Conservation (phyloP, 2,797 vertebrate species). For the Eurystomus glaucurus region DNA sequence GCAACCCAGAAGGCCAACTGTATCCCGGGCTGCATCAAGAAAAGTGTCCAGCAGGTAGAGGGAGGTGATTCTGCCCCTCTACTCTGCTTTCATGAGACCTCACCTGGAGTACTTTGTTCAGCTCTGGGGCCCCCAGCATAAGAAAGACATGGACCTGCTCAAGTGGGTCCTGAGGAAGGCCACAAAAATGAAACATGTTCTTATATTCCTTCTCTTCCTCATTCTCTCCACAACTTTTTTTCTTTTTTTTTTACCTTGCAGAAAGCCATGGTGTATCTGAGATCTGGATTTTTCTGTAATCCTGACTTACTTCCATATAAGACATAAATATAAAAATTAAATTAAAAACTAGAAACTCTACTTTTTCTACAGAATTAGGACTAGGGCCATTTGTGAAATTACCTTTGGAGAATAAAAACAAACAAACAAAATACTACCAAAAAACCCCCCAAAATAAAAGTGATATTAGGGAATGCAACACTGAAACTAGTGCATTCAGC, state of each 20-base stretch:
- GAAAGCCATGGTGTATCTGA: not conserved
- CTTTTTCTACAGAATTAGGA: rapidly evolving
- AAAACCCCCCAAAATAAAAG: no score
- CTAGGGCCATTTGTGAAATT: not conserved
- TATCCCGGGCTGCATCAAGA: not conserved
- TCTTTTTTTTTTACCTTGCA: not conserved
- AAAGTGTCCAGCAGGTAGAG: not conserved
- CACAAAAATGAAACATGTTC: not conserved
- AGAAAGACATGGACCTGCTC: no score
- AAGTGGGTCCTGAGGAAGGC: no score
- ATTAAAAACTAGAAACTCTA: not conserved
- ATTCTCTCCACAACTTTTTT: rapidly evolving
- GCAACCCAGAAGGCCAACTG: not conserved
- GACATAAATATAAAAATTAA: not conserved
- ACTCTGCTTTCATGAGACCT: not conserved
- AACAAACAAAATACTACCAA: no score
- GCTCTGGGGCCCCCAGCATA: not conserved
- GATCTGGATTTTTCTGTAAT: not conserved
- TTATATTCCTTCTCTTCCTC: not conserved
- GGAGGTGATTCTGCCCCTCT: not conserved
- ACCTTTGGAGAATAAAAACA: not conserved
- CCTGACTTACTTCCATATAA: not conserved
- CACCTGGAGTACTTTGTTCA: not conserved
- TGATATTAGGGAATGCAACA: not conserved
- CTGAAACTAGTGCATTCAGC: not conserved